A percentile compares a stretch with the other conserved stretches of the same genome.
Evolutionary conservation across 2,888 invertebrate genomes (phyloP).

Genomic region (Conistra vaccinii): DNA sequence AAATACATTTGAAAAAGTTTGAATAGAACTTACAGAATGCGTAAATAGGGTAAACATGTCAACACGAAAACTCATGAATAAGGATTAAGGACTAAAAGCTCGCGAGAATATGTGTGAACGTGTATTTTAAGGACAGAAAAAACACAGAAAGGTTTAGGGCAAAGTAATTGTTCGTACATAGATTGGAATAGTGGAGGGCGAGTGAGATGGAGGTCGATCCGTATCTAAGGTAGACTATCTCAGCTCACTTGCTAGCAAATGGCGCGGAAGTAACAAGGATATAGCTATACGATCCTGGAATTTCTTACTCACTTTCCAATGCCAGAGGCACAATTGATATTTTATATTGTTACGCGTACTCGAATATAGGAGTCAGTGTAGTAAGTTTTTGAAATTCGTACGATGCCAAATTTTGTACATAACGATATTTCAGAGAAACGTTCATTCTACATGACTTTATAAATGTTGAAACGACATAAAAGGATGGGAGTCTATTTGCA

Average conservation of each 20-base stretch:
- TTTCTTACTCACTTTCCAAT: conserved; percentile 81
- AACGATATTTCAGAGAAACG: conserved; percentile 28
- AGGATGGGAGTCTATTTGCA: conserved; percentile 38
- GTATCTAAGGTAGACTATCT: conserved; percentile 88
- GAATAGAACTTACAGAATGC: conserved; percentile 63
- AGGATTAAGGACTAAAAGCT: conserved; percentile 61
- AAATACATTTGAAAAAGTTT: conserved; percentile 66
- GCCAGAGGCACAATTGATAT: conserved; percentile 75
- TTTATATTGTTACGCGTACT: conserved; percentile 67
- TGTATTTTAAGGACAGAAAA: conserved; percentile 58
- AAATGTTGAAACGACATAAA: conserved; percentile 30
- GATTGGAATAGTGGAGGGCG: conserved; percentile 77
- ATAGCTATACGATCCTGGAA: conserved; percentile 83
- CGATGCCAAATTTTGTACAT: conserved; percentile 29
- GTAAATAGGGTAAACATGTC: conserved; percentile 68
- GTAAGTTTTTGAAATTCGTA: conserved; percentile 31
- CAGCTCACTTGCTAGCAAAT: conserved; percentile 88
- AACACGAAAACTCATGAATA: conserved; percentile 69
- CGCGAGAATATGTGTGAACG: conserved; percentile 52
- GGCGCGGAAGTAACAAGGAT: conserved; percentile 86
- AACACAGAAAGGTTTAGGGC: conserved; percentile 65
- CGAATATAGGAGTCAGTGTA: conserved; percentile 35
- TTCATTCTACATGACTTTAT: conserved; percentile 28
- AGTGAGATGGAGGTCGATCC: conserved; percentile 78
- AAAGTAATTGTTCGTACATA: conserved; percentile 85